Evolutionary conservation across 1,140 invertebrate genomes (phyloP).

Genomic region (Drosophila tsacasi): DNA sequence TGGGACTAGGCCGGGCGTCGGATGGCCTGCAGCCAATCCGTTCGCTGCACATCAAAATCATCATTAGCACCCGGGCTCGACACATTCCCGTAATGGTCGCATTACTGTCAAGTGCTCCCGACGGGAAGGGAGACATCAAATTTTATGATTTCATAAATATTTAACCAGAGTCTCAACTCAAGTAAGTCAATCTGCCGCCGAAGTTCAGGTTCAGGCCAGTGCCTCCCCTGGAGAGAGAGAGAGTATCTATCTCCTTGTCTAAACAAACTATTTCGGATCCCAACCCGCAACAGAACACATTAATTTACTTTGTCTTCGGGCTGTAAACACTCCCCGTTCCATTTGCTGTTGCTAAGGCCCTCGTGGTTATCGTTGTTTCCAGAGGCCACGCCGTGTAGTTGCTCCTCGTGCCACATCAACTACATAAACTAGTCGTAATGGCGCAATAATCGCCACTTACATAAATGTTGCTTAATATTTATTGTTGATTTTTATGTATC

Average conservation of each 20-base stretch:
- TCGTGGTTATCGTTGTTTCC: conserved; percentile 17
- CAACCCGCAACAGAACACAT: conserved; percentile 59
- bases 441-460: conserved; percentile 78
- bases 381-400: conserved; percentile 11
- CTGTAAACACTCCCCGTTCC: conserved; percentile 67
- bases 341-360: conserved; percentile 39
- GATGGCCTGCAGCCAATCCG: conserved; percentile 65
- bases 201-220: conserved; percentile 19
- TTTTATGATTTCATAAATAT: conserved; percentile 85
- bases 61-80: conserved; percentile 70
- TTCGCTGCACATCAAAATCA: conserved; percentile 84
- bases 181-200: conserved; percentile 17
- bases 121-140: conserved; percentile 78
- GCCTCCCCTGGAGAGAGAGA: not conserved
- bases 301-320: conserved; percentile 77
- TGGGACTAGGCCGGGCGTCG: conserved; percentile 17
- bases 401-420: conserved; percentile 32
- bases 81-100: conserved; percentile 35
- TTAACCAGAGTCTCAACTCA: conserved; percentile 45
- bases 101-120: conserved; percentile 70
- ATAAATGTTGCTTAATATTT: conserved; percentile 72
- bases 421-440: conserved; percentile 66
- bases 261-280: conserved; percentile 68
- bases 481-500: conserved; percentile 57
- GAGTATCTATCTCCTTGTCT: conserved; percentile 54